Percentiles rank a stretch among this genome's conserved stretches.
Conservation (phyloP, 2,888 invertebrate species). For the Eristalis tenax region DNA sequence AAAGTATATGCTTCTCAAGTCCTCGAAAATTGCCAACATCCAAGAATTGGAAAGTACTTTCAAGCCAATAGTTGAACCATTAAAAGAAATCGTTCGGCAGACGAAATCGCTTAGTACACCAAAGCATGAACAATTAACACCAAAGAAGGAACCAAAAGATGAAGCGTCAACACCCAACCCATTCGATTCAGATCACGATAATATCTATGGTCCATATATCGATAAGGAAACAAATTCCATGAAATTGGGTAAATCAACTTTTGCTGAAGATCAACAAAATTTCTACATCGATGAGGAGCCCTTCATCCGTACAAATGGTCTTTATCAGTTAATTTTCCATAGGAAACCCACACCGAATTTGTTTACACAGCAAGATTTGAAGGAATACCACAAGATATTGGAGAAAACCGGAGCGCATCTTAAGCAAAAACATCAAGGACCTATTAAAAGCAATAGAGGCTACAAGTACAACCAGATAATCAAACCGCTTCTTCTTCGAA, state of each 20-base stretch:
- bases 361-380: neutral
- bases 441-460: neutral
- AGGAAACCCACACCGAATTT: neutral
- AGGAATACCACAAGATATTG: neutral
- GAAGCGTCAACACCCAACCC: neutral
- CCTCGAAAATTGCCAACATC: neutral
- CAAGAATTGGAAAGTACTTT: neutral
- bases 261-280: neutral
- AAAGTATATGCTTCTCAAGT: neutral
- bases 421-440: neutral
- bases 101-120: no score
- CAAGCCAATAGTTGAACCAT: neutral
- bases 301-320: neutral
- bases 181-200: neutral
- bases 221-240: neutral
- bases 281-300: neutral
- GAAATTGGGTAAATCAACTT: neutral
- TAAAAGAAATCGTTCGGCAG: no score
- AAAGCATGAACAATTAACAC: no score
- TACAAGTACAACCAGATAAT: neutral
- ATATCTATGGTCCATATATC: slow-evolving; percentile 10
- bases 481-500: no score
- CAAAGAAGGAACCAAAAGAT: no score
- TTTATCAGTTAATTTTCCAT: neutral
- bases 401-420: neutral